Base-by-base conservation (phyloP, 92 coral and sea anemone species). In the Siderastrea radians region DNA sequence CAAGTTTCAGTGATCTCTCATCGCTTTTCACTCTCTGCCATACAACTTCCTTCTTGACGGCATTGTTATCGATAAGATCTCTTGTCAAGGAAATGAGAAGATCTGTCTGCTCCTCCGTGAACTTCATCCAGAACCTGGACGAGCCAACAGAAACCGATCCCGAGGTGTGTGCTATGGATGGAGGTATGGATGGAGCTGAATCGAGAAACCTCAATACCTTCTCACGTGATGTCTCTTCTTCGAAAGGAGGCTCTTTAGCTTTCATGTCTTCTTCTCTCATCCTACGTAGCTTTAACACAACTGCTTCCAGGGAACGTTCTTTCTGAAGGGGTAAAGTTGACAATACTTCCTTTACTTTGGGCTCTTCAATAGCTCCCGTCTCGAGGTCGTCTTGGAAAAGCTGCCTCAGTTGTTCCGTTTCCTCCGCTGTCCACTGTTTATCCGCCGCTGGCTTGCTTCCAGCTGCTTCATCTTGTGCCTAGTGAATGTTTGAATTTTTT, bases 301-400 rank as follows among this genome's bases (percentile, higher is more conserved):
- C 84, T 48, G 87, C 90, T 75, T 85, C 80, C 49, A 90, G 72
- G 60, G 93, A 66, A 67, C 80, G 87, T 77, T 85, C 78, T 78
- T 84, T 55, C 52, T 78, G 81, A 50, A 90, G 65, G 52, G 75
- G 82, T 67, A 74, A 51, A 49, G 93, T 86, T 14, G 70, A 49
- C 19, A 90, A 83, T 84, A 84, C 84, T 67, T 78, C 89, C 68
- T 68, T 72, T 58, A 83, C 89, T 71, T 67, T 78, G 67, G 62
- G 63, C 65, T 90, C 85, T 66, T 85, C 83, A 19, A 90, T 79
- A 80, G 80, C 84, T 16, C 90, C 93, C 47, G 93, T 79, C 68
- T 84, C 51, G 62, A 90, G 63, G 63, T 90, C 89, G 11, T 77
- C 82, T 77, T 77, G 58, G 55, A 77, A 77, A 3, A 77, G 69